Percentiles rank a stretch among this genome's conserved stretches.
These are phyloP conservation scores for Trachelus stipa DNA, from an alignment of 2,888 invertebrate genomes.

Conservation along the genomic window DNA sequence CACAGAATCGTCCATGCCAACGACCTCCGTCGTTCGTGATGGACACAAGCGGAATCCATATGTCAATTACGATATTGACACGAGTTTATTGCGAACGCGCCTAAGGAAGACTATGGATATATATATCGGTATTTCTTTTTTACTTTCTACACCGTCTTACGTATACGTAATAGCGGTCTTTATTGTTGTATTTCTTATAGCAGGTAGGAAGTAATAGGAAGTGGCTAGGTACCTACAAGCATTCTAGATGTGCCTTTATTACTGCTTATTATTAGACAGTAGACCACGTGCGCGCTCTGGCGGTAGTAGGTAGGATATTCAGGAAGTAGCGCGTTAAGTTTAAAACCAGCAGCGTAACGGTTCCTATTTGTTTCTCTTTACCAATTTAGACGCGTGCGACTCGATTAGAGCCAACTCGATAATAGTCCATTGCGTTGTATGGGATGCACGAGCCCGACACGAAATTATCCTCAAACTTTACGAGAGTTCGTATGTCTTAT, in stretches of 20 bases:
- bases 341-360: constrained; percentile 28
- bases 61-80: too few relatives aligned
- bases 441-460: constrained; percentile 1
- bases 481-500: not conserved
- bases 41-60: too few relatives aligned
- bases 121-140: constrained; percentile 30
- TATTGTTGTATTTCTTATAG: not conserved
- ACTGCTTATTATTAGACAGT: constrained; percentile 30
- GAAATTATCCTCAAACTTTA: not conserved
- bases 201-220: not conserved
- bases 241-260: constrained; percentile 11
- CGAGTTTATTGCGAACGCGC: too few relatives aligned
- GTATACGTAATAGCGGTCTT: not conserved
- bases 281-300: constrained; percentile 13
- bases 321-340: constrained; percentile 12
- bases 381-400: constrained; percentile 42
- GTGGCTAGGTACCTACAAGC: not conserved
- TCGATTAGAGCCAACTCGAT: constrained; percentile 46
- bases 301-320: not conserved
- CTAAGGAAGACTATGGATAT: not conserved
- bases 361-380: constrained; percentile 40
- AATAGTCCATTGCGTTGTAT: constrained; percentile 32
- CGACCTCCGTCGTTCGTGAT: not conserved
- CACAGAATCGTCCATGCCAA: not conserved
- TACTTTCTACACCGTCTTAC: not conserved